A percentile compares a stretch with the other conserved stretches of the same genome.
phyloP scores from a whole-genome alignment of 2,888 invertebrate species.

The Drosophila mulleri region DNA sequence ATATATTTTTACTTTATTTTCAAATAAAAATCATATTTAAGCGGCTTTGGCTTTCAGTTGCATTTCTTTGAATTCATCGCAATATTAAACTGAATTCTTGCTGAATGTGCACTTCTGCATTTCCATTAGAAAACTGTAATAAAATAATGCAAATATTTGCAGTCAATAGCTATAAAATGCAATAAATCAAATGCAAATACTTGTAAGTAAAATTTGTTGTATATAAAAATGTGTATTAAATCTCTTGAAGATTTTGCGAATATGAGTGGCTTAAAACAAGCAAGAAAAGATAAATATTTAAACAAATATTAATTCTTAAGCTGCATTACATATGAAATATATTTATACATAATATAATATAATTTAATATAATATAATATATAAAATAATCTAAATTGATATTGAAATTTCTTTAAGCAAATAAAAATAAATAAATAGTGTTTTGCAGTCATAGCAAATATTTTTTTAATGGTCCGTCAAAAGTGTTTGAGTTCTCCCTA shows the following conservation, averaged over 20 bases:
- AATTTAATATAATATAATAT: too few relatives aligned
- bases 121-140: background rate
- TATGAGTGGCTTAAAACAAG: background rate
- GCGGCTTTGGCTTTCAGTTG: background rate
- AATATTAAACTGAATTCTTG: background rate
- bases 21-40: background rate
- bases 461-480: constrained; percentile 16
- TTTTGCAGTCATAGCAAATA: background rate
- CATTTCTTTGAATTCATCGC: background rate
- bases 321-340: too few relatives aligned
- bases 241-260: background rate
- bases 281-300: background rate
- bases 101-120: background rate
- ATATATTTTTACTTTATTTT: background rate
- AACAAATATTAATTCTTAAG: too few relatives aligned
- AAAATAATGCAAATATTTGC: background rate
- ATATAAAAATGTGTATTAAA: background rate
- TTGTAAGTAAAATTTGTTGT: background rate
- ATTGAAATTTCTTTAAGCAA: background rate
- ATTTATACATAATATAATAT: too few relatives aligned
- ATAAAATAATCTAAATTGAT: too few relatives aligned
- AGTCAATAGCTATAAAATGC: background rate
- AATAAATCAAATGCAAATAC: background rate
- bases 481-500: too few relatives aligned
- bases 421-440: background rate